Percentiles rank a stretch among this genome's conserved stretches.
Conservation (phyloP, 2,888 invertebrate genomes). For the Mactromeris polynyma region DNA sequence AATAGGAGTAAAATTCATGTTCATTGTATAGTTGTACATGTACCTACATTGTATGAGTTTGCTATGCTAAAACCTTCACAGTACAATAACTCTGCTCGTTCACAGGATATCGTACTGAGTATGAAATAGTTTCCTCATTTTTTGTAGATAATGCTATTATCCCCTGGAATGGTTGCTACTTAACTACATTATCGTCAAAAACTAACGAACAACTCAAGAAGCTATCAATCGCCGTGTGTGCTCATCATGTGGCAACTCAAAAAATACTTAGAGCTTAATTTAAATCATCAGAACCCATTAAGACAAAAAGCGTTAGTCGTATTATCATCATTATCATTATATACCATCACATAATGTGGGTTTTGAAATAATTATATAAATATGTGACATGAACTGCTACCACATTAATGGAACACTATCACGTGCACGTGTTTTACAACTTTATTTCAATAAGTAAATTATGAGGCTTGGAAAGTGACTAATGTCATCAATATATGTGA, state of each 20-base stretch:
- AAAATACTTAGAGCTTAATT: background rate
- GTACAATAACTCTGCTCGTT: background rate
- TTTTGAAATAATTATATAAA: background rate
- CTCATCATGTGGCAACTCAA: background rate
- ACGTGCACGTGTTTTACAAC: background rate
- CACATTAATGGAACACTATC: background rate
- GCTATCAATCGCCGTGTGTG: background rate
- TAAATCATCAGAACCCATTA: conserved; percentile 7
- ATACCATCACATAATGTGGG: background rate
- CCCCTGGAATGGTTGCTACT: background rate
- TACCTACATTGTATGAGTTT: no score
- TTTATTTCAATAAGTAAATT: no score
- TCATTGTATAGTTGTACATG: no score
- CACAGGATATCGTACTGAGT: background rate
- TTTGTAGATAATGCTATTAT: background rate
- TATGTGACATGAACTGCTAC: background rate
- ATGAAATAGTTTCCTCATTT: background rate
- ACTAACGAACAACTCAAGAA: background rate
- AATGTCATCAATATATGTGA: no score
- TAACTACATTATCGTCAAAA: background rate
- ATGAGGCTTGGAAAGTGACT: no score
- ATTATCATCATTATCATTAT: background rate
- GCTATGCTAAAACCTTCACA: background rate
- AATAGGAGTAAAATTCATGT: no score
- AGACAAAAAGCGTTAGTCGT: background rate